Evolutionary conservation across 2,797 vertebrate genomes (phyloP).

Genomic region (Sorex maritimensis): DNA sequence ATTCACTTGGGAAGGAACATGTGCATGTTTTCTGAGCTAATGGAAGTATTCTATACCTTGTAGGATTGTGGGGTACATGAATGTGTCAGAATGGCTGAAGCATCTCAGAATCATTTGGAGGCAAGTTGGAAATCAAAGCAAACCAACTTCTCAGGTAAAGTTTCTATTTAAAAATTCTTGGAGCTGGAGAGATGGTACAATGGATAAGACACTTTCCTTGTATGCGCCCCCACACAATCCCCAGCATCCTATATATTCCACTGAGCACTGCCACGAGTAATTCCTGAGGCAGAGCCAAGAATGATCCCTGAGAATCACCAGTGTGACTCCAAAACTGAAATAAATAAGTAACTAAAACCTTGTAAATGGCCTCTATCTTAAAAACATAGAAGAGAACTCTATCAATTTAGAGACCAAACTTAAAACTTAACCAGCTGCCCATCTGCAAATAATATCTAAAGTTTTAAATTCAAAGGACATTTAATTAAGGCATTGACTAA

Average conservation of each 20-base stretch:
- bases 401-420: background rate
- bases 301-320: too few relatives aligned
- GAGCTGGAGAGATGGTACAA: background rate
- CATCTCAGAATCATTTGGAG: constrained; percentile 23
- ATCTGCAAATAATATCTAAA: background rate
- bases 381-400: background rate
- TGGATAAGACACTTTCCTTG: too few relatives aligned
- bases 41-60: background rate
- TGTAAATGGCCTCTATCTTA: background rate
- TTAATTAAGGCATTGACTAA: constrained; percentile 32
- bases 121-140: constrained; percentile 61
- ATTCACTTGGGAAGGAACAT: background rate
- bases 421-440: background rate
- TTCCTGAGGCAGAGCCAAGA: too few relatives aligned
- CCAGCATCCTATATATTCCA: too few relatives aligned
- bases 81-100: constrained; percentile 25
- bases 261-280: too few relatives aligned
- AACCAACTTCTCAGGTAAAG: background rate
- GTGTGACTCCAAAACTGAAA: too few relatives aligned
- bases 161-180: background rate
- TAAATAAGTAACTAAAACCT: too few relatives aligned
- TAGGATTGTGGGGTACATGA: background rate
- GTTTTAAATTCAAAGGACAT: background rate
- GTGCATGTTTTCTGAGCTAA: background rate
- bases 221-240: too few relatives aligned